These are phyloP conservation scores for Malacoraja senta DNA, from an alignment of 2,797 vertebrate species.

Conservation along the genomic window DNA sequence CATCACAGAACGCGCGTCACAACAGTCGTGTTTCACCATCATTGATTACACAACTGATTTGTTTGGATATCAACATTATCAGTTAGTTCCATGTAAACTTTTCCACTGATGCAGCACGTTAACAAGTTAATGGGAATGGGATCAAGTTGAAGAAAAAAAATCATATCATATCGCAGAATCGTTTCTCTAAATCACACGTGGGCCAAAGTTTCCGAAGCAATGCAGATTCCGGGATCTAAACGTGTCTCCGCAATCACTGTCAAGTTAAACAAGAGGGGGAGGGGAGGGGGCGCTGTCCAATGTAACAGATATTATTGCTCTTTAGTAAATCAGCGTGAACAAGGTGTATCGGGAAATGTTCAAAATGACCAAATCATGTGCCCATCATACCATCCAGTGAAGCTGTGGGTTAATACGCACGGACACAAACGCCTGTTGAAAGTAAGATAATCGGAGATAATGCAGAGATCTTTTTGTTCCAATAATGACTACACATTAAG, in stretches of 20 bases:
- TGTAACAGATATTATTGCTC: background rate
- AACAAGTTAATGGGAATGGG: background rate
- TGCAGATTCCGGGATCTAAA: background rate
- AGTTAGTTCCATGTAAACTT: slow-evolving; percentile 7
- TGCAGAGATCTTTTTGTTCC: background rate
- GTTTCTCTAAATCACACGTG: background rate
- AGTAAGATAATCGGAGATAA: background rate
- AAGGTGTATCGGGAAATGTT: background rate
- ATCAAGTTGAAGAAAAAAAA: background rate
- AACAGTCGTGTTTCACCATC: background rate
- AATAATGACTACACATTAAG: background rate
- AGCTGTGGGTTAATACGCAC: background rate
- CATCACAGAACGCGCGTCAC: background rate
- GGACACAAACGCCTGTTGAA: background rate
- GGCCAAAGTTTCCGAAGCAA: background rate
- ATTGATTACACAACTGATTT: background rate
- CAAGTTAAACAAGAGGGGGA: background rate
- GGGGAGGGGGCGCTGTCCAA: no score
- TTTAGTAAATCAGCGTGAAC: background rate
- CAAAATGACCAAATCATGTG: background rate
- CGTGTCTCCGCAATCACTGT: no score
- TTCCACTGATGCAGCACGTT: background rate
- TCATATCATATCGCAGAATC: background rate
- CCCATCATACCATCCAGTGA: background rate
- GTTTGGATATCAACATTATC: background rate